Conservation (phyloP, 2,113 vertebrate species). For the Mystacornis crossleyi region DNA sequence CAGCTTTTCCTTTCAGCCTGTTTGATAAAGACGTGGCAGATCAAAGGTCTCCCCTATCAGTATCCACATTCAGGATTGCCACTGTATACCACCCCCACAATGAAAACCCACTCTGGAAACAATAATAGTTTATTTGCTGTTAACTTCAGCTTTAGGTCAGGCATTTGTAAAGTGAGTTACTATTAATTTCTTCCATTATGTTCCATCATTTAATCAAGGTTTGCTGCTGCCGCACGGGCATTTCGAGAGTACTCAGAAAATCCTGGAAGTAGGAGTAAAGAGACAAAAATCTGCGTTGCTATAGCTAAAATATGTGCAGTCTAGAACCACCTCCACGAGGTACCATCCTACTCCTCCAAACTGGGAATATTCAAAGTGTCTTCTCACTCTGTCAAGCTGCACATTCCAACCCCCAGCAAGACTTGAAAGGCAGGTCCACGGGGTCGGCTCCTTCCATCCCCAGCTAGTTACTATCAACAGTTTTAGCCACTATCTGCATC, state of each 20-base stretch:
- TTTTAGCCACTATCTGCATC: neutral
- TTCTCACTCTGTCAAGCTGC: neutral
- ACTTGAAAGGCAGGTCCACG: neutral
- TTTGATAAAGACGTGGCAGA: neutral
- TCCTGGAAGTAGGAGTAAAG: neutral
- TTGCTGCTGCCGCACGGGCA: neutral
- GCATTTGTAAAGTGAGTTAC: neutral
- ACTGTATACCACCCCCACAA: neutral
- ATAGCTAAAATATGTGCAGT: slow-evolving; percentile 55
- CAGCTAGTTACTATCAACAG: neutral
- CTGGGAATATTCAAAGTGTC: neutral
- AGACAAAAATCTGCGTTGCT: slow-evolving; percentile 21
- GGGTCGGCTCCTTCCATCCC: neutral
- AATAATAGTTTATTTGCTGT: neutral
- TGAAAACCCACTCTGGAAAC: neutral
- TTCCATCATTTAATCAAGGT: neutral
- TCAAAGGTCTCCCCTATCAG: neutral
- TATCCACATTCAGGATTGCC: neutral
- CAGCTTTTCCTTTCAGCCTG: neutral
- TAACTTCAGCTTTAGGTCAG: neutral
- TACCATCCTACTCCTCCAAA: slow-evolving; percentile 48
- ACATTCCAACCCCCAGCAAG: neutral
- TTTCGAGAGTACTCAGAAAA: slow-evolving; percentile 29
- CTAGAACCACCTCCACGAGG: slow-evolving; percentile 48
- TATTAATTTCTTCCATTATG: neutral